Percentiles rank a stretch among this genome's conserved stretches.
Evolutionary conservation across 2,113 vertebrate genomes (phyloP).

Genomic region (Oxyruncus cristatus): DNA sequence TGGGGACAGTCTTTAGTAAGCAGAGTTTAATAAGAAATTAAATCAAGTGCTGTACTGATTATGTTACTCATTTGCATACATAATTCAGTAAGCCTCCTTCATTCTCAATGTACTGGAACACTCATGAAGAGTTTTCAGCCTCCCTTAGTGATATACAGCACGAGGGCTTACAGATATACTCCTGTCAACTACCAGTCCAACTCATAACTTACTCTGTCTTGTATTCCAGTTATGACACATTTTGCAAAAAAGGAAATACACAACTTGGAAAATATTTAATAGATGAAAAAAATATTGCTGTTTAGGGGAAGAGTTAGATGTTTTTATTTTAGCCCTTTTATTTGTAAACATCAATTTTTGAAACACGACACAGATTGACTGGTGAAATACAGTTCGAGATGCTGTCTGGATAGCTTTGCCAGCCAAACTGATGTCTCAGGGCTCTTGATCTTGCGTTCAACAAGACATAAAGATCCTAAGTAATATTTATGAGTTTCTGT

Average conservation of each 20-base stretch:
- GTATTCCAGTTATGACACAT: background rate
- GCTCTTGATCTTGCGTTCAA: background rate
- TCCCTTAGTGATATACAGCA: background rate
- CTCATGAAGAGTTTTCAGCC: background rate
- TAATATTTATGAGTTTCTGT: background rate
- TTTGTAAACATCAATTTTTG: background rate
- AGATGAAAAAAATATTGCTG: background rate
- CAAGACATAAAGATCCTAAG: background rate
- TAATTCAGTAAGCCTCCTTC: background rate
- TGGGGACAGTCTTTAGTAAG: background rate
- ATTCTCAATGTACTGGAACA: background rate
- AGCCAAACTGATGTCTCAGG: background rate
- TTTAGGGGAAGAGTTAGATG: background rate
- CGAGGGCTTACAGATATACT: background rate
- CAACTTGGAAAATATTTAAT: background rate
- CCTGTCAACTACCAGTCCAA: background rate
- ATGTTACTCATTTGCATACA: background rate
- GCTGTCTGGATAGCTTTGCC: background rate
- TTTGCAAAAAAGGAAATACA: background rate
- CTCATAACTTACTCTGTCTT: background rate
- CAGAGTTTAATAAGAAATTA: slow-evolving; percentile 13
- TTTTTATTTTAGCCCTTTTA: background rate
- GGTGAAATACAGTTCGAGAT: background rate
- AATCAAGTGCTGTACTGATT: background rate
- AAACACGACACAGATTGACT: accelerated